Conservation (phyloP, 2,113 vertebrate genomes). For the Megaceryle torquata region DNA sequence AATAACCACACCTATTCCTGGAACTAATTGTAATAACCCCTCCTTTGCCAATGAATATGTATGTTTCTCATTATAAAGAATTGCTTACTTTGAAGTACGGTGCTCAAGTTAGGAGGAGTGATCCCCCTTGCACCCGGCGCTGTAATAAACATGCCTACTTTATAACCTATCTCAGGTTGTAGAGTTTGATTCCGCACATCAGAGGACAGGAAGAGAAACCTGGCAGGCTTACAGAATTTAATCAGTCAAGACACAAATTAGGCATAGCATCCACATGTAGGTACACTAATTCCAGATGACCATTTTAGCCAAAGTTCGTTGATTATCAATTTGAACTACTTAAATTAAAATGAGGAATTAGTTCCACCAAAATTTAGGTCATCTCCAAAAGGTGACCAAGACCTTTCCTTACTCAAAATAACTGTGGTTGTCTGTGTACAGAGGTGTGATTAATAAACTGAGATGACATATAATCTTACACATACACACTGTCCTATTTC, state of each 20-base stretch:
- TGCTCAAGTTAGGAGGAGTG: too few relatives aligned
- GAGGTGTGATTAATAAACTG: background rate
- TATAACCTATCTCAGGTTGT: too few relatives aligned
- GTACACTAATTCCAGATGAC: background rate
- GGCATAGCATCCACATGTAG: background rate
- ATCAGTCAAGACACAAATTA: background rate
- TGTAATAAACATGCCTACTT: too few relatives aligned
- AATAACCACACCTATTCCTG: too few relatives aligned
- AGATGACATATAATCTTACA: background rate
- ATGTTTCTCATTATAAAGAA: too few relatives aligned
- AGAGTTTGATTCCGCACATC: too few relatives aligned
- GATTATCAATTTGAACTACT: background rate
- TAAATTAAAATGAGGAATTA: background rate
- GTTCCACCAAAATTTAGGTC: background rate
- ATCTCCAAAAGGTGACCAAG: background rate
- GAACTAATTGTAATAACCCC: too few relatives aligned
- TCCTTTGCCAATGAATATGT: too few relatives aligned
- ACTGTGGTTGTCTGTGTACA: accelerated
- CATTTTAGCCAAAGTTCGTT: background rate
- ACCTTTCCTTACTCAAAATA: background rate
- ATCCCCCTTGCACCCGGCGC: too few relatives aligned
- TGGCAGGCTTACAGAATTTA: background rate
- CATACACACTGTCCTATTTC: background rate
- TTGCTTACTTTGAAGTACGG: too few relatives aligned
- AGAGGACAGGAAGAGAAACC: background rate